Conservation (phyloP, 92 coral and sea anemone species). For the Zoanthus sociatus region DNA sequence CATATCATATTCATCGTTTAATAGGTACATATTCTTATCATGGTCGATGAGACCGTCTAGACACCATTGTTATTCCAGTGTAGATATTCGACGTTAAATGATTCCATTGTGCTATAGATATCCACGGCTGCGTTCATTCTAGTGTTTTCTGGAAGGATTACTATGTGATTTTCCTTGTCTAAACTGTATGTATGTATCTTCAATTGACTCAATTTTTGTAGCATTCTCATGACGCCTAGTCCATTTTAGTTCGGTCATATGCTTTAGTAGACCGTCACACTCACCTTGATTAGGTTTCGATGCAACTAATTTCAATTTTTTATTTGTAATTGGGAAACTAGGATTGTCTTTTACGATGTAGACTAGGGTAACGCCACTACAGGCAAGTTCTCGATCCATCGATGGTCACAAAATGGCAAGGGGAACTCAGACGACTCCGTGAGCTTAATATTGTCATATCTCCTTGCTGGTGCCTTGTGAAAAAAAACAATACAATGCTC, state of each 20-base stretch:
- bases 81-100: constrained; percentile 29
- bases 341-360: constrained; percentile 62
- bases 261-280: constrained; percentile 31
- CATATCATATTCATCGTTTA: constrained; percentile 54
- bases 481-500: constrained; percentile 11
- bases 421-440: constrained; percentile 10
- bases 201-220: not conserved
- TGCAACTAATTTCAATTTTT: constrained; percentile 44
- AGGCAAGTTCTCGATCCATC: constrained; percentile 44
- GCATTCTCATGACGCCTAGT: constrained; percentile 50
- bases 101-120: not conserved
- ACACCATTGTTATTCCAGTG: constrained; percentile 62
- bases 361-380: constrained; percentile 20
- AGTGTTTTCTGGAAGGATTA: constrained; percentile 29
- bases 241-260: constrained; percentile 64
- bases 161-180: constrained; percentile 36
- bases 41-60: constrained; percentile 60
- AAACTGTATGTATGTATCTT: not conserved
- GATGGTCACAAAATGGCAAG: constrained; percentile 25
- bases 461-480: constrained; percentile 31
- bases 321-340: constrained; percentile 40
- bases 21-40: constrained; percentile 51
- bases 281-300: constrained; percentile 63
- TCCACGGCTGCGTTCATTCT: constrained; percentile 37
- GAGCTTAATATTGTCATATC: constrained; percentile 20